Percentiles rank a stretch among this genome's conserved stretches.
phyloP scores from a whole-genome alignment of 2,888 invertebrate species.

The Alentia gelatinosa region DNA sequence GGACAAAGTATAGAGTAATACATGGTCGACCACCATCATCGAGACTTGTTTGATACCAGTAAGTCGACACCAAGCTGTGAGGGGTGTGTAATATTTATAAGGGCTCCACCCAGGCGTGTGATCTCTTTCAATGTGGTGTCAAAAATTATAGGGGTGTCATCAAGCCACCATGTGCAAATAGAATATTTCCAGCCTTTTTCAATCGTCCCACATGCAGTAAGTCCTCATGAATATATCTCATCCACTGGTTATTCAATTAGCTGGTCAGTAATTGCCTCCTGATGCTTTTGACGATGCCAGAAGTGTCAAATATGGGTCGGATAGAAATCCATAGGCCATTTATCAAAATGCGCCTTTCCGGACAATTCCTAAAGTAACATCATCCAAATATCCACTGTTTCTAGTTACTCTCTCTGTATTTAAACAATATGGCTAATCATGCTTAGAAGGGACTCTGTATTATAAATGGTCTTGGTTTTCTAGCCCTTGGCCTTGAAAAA shows the following conservation, averaged over 20 bases:
- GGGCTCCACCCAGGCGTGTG: not conserved
- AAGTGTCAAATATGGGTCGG: not conserved
- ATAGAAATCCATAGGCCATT: not conserved
- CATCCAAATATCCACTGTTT: too few species aligned
- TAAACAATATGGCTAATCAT: too few species aligned
- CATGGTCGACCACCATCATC: too few species aligned
- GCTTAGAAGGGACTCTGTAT: too few species aligned
- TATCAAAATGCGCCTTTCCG: too few species aligned
- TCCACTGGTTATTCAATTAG: not conserved
- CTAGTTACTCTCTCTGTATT: too few species aligned
- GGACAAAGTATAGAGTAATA: too few species aligned
- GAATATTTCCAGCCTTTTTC: not conserved
- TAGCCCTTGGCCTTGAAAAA: too few species aligned
- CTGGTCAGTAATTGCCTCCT: not conserved
- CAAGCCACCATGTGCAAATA: not conserved
- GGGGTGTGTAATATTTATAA: not conserved
- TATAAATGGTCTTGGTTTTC: too few species aligned
- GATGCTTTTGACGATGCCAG: not conserved
- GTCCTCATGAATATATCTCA: not conserved
- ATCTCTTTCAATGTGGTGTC: not conserved
- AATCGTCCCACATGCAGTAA: not conserved
- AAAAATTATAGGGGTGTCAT: constrained; percentile 31
- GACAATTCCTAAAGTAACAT: too few species aligned
- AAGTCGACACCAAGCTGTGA: not conserved
- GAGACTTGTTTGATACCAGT: not conserved